A percentile compares a stretch with the other conserved stretches of the same genome.
These are phyloP conservation scores for Vireo griseus DNA, from an alignment of 2,797 vertebrate genomes.

Conservation along the genomic window DNA sequence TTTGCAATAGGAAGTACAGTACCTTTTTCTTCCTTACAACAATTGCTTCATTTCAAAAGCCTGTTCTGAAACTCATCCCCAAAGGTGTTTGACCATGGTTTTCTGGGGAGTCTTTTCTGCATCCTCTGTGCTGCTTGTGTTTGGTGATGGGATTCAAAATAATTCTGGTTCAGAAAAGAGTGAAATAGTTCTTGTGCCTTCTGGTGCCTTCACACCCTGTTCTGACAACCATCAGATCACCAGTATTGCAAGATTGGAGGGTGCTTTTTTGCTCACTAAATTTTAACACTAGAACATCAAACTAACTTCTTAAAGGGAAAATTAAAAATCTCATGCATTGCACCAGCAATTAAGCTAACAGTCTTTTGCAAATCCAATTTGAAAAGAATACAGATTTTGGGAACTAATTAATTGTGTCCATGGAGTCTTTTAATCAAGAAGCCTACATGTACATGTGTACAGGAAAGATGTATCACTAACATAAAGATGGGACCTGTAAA, in stretches of 20 bases:
- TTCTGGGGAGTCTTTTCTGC: not conserved
- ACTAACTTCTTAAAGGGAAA: not conserved
- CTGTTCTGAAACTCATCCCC: not conserved
- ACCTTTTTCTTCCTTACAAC: not conserved
- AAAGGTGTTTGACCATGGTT: not conserved
- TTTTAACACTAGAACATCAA: not conserved
- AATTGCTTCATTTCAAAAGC: not conserved
- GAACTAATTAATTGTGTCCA: not conserved
- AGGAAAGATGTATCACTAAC: not conserved
- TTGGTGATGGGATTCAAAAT: not conserved
- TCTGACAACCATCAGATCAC: not conserved
- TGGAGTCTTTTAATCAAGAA: not conserved
- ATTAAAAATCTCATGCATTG: not conserved
- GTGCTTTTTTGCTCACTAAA: not conserved
- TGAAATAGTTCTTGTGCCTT: not conserved
- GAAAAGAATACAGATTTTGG: not conserved
- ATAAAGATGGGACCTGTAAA: not conserved
- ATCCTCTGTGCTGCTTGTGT: not conserved
- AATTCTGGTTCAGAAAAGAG: not conserved
- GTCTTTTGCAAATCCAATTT: not conserved
- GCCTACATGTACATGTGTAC: rapidly evolving
- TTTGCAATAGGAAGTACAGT: not conserved
- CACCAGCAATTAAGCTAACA: not conserved
- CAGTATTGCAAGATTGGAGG: not conserved
- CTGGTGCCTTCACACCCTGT: not conserved